A percentile compares a stretch with the other conserved stretches of the same genome.
Evolutionary conservation across 2,797 vertebrate species (phyloP).

Genomic region (Columba guinea): DNA sequence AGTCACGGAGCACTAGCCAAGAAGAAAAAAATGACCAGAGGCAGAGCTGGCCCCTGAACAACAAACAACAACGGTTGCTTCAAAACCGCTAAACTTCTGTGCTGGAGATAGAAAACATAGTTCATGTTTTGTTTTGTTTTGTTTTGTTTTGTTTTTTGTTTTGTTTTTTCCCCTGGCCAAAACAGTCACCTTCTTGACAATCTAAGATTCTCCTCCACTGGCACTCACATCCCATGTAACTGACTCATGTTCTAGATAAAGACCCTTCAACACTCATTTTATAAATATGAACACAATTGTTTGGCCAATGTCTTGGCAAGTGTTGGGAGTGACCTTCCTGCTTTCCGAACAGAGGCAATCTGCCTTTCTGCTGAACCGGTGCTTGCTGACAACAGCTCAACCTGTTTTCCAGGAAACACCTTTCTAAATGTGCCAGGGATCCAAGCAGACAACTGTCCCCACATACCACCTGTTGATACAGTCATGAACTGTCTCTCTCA

Average conservation of each 20-base stretch:
- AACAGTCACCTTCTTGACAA: neutral
- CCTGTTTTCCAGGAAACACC: neutral
- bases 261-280: neutral
- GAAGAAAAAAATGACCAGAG: conserved; percentile 25
- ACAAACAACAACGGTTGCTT: neutral
- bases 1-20: conserved; percentile 63
- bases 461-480: neutral
- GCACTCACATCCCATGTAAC: neutral
- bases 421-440: neutral
- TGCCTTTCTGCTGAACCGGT: conserved; percentile 1
- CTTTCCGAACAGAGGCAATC: conserved; percentile 30
- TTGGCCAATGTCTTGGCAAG: conserved; percentile 7
- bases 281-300: neutral
- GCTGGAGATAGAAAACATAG: neutral
- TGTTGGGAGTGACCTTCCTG: neutral
- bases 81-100: neutral
- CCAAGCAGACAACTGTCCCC: neutral
- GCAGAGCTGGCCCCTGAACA: neutral
- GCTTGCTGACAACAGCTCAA: neutral
- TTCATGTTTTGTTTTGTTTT: neutral
- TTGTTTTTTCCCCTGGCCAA: neutral
- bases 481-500: neutral
- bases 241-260: neutral
- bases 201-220: neutral
- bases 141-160: no score